These are phyloP conservation scores for Coecobrya sp. DNA, from an alignment of 2,888 invertebrate species.

Conservation along the genomic window DNA sequence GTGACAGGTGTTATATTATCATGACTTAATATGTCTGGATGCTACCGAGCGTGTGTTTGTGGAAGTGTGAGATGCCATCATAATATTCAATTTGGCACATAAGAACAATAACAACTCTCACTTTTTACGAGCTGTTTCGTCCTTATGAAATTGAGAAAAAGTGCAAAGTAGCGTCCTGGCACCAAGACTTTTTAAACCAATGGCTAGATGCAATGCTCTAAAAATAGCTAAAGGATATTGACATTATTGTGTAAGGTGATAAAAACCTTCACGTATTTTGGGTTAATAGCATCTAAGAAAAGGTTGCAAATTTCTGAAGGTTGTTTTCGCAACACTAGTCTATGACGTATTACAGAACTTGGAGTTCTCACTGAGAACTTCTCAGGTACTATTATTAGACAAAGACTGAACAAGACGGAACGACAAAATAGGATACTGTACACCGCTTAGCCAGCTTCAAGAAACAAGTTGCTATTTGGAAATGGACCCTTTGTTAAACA, in stretches of 20 bases:
- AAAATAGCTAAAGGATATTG: conserved; percentile 21
- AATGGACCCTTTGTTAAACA: background rate
- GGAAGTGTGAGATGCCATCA: background rate
- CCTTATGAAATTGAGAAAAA: conserved; percentile 10
- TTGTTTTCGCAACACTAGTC: conserved; percentile 6
- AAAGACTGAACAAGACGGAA: background rate
- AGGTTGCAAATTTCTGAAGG: background rate
- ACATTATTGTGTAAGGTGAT: background rate
- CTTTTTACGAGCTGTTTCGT: conserved; percentile 25
- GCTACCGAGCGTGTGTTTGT: background rate
- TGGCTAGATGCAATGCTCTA: background rate
- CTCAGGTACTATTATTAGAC: background rate
- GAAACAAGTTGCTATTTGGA: background rate
- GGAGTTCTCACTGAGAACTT: background rate
- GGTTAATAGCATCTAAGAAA: background rate
- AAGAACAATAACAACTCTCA: conserved; percentile 48
- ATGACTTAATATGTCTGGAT: background rate
- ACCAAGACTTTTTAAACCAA: background rate
- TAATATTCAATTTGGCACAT: conserved; percentile 13
- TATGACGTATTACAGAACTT: background rate
- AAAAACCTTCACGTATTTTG: background rate
- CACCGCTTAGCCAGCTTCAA: background rate
- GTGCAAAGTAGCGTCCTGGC: background rate
- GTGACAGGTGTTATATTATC: conserved; percentile 48
- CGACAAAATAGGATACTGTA: background rate